These are phyloP conservation scores for Watsonalla binaria DNA, from an alignment of 2,888 invertebrate species.

Conservation along the genomic window DNA sequence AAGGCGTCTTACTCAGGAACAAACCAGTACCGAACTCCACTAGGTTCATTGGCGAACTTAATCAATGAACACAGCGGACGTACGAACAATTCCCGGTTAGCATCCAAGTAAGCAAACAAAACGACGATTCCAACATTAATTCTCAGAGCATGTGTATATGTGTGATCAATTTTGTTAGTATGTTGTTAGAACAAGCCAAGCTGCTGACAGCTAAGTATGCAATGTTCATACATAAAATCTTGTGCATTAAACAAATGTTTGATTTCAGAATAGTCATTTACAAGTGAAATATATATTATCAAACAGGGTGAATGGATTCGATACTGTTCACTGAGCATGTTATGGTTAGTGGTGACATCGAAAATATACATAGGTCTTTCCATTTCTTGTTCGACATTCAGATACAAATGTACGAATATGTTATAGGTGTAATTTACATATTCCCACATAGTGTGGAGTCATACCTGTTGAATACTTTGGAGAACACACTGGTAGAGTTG, in stretches of 20 bases:
- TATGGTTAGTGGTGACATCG: background rate
- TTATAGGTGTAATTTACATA: background rate
- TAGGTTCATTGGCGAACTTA: constrained; percentile 94
- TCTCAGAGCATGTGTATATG: constrained; percentile 45
- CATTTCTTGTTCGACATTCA: too few species aligned
- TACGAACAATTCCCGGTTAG: constrained; percentile 50
- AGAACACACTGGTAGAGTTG: constrained; percentile 87
- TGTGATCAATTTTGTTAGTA: constrained; percentile 23
- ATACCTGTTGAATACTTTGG: constrained; percentile 94
- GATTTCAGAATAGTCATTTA: too few species aligned
- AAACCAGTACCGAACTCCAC: constrained; percentile 97
- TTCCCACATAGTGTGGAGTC: background rate
- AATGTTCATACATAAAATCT: background rate
- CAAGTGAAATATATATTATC: background rate
- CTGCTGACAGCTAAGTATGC: background rate
- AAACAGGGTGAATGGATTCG: background rate
- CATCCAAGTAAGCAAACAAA: constrained; percentile 74
- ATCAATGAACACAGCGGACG: constrained; percentile 53
- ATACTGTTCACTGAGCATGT: too few species aligned
- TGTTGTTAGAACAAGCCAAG: background rate
- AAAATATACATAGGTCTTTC: background rate
- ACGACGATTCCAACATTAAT: constrained; percentile 63
- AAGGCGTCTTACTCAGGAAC: constrained; percentile 94
- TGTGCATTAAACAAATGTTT: background rate
- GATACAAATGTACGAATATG: background rate